Percentiles rank a stretch among this genome's conserved stretches.
phyloP scores from a whole-genome alignment of 2,888 invertebrate genomes.

The Tachina lurida region DNA sequence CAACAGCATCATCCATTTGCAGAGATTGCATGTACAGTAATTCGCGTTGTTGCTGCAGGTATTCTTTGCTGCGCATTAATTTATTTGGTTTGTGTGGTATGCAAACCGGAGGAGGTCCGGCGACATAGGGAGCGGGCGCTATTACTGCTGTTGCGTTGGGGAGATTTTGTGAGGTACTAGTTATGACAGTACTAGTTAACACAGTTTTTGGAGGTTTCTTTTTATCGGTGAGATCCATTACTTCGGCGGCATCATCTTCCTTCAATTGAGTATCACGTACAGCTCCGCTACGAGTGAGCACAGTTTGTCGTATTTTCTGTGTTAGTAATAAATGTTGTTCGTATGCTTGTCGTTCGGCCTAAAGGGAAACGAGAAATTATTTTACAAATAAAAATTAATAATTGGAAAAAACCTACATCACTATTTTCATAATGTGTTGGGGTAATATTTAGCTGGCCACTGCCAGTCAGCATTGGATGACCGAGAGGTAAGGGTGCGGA shows the following conservation, averaged over 20 bases:
- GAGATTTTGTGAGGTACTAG: conserved; percentile 82
- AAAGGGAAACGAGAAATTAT: conserved; percentile 22
- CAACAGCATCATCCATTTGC: conserved; percentile 82
- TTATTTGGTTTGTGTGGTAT: conserved; percentile 71
- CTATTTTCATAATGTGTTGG: conserved; percentile 83
- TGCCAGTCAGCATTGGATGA: conserved; percentile 90
- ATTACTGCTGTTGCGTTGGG: conserved; percentile 83
- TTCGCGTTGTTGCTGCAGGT: conserved; percentile 87
- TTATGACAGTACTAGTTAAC: conserved; percentile 84
- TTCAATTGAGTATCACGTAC: conserved; percentile 84
- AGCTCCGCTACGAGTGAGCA: conserved; percentile 89
- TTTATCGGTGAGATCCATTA: conserved; percentile 91
- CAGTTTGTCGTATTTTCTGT: conserved; percentile 94
- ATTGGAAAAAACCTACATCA: conserved; percentile 78
- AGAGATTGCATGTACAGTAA: conserved; percentile 86
- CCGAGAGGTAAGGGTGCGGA: conserved; percentile 96
- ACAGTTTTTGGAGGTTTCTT: conserved; percentile 84
- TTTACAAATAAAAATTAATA: not conserved
- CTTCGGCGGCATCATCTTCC: conserved; percentile 85
- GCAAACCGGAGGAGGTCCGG: conserved; percentile 73
- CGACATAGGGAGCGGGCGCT: conserved; percentile 41
- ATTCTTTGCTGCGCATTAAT: conserved; percentile 83
- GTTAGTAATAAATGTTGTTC: conserved; percentile 87
- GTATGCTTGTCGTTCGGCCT: conserved; percentile 85
- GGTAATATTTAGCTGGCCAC: conserved; percentile 81